Evolutionary conservation across 2,888 invertebrate genomes (phyloP), one percentile per base, ranked within the genome.

Genomic region (Anthrax anthrax): DNA sequence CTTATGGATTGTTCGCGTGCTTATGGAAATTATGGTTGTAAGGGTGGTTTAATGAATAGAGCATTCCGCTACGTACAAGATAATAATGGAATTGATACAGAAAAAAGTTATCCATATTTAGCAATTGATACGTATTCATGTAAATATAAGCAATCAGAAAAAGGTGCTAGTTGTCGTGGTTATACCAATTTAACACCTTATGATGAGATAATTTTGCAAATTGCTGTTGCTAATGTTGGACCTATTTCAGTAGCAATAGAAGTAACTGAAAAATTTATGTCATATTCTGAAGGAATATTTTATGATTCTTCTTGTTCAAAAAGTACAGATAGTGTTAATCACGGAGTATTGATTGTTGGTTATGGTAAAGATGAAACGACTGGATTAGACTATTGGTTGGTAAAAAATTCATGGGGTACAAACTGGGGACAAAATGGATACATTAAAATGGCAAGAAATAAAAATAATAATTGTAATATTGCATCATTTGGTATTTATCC

Each of bases 241-340:
- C 67, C 67, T 1, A 44, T 66, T 32, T 63, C 65, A 4, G 65
- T 64, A 47, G 63, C 65, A 0, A 87, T 89, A 60, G 87, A 89
- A 70, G 88, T 88, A 52, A 77, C 79, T 46, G 80, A 77, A 54
- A 70, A 75, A 58, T 56, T 67, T 48, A 47, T 60, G 34, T 54
- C 60, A 10, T 67, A 67, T 47, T 60, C 61, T 36, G 48, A 55
- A 8, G 67, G 67, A 18, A 64, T 67, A 42, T 67, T 65, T 45
- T 49, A 59, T 10, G 65, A 67, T 46, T 57, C 59, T 14, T 59
- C 58, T 37, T 67, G 67, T 50, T 32, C 44, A 4, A 2, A 23
- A 29, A 19, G 74, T 3, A 60, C 67, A 14, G 64, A 72, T 13
- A 1, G 17, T 47, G 70, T 89, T 23, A 86, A 89, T 64, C 90